Evolutionary conservation across 2,888 invertebrate genomes (phyloP), one percentile per base, ranked within the genome.

Genomic region (Esperia sulphurella): DNA sequence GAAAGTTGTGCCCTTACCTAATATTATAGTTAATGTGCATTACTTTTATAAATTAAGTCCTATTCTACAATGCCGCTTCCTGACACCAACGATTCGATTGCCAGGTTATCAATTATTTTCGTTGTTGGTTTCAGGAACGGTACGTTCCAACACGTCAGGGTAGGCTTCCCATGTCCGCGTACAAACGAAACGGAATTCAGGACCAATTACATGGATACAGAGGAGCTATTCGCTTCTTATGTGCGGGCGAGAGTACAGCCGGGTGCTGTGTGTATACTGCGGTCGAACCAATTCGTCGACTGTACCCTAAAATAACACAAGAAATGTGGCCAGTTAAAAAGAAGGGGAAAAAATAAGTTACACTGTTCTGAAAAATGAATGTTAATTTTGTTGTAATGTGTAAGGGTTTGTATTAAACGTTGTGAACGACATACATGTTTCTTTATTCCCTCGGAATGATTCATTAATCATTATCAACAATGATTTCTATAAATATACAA

Each of bases 81-180:
- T 66, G 67, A 66, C 64, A 61, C 67, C 65, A 68, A 68, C 59
- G 49, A 46, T 48, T 33, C 28, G 21, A 45, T 40, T 33, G 37
- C 35, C 29, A 35, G 12, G 12, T 43, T 30, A 9, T 48, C 45
- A 46, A 40, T 31, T 41, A 41, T 10, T 41, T 40, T 67, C 65
- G 71, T 79, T 76, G 73, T 86, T 87, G 77, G 80, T 85, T 89
- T 79, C 83, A 88, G 88, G 88, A 89, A 85, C 86, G 65, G 65
- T 87, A 83, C 65, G 83, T 84, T 80, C 84, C 85, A 41, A 80
- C 81, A 48, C 70, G 73, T 55, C 77, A 77, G 50, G 87, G 87
- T 78, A 79, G 76, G 61, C 81, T 87, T 41, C 86, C 85, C 14
- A 63, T 56, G 55, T 72, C 84, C 51, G 86, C 78, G 49, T 87